A percentile compares a stretch with the other conserved stretches of the same genome.
Evolutionary conservation across 2,113 vertebrate genomes (phyloP).

Genomic region (Oncorhynchus mykiss): DNA sequence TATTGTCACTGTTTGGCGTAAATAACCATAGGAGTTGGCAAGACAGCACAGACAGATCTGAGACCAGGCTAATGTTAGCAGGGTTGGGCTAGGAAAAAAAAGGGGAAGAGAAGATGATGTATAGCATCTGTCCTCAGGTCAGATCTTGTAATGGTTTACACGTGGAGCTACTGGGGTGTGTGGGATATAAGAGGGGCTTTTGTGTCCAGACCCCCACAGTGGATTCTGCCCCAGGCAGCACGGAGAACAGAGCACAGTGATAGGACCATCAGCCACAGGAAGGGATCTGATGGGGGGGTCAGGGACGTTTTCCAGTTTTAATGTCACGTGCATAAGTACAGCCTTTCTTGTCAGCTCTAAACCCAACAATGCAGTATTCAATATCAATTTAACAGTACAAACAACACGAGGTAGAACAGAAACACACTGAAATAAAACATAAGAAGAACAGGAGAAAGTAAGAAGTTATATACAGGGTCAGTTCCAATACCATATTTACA

Average conservation of each 20-base stretch:
- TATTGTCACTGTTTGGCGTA: background rate
- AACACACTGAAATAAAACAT: no score
- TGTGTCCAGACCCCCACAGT: slow-evolving; percentile 28
- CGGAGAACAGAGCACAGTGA: background rate
- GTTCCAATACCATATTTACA: no score
- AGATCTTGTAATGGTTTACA: slow-evolving; percentile 48
- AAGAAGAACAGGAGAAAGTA: slow-evolving; percentile 36
- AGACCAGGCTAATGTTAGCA: background rate
- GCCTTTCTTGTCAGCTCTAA: no score
- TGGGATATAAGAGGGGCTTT: slow-evolving; percentile 22
- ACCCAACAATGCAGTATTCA: no score
- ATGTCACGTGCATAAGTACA: background rate
- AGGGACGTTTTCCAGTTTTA: slow-evolving; percentile 28
- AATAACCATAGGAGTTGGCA: background rate
- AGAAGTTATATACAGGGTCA: no score
- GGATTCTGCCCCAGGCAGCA: background rate
- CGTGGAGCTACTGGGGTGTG: slow-evolving; percentile 17
- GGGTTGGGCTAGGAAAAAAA: slow-evolving; percentile 20
- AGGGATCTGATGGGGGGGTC: background rate
- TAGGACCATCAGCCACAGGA: background rate
- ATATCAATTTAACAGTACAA: no score
- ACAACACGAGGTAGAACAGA: no score
- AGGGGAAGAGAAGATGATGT: slow-evolving; percentile 40
- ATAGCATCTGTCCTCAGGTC: slow-evolving; percentile 8
- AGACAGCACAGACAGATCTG: background rate